Base-by-base conservation (phyloP, 2,113 vertebrate genomes). In the Polypterus bichir region DNA sequence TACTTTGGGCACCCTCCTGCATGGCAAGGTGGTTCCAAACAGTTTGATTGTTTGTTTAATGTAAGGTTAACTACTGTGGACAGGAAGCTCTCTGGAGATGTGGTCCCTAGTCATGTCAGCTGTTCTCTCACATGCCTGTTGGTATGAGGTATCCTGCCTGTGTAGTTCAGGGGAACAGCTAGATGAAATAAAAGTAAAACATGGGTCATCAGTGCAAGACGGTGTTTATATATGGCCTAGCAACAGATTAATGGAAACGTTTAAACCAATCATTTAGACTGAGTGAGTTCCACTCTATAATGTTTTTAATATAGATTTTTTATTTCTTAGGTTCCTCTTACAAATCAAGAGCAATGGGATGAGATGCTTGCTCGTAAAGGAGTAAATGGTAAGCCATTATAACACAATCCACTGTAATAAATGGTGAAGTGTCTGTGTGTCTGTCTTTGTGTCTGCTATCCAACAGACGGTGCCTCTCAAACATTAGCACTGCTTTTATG, bases 291-390 rank as follows among this genome's bases (percentile, higher is more conserved):
- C 27, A 55, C 2, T 3, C 7, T 46, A 11, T 5, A 9, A n/a
- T 54, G 1, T 44, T 9, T 47, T 6, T 2, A n/a, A 11, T 56
- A 62, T 27, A 61, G 9, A 48, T 3, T 8, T 46, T 45, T 60
- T 78, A 67, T 78, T 66, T 59, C 49, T 65, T 71, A 97, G 96
- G 74, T 79, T 5, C 79, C 78, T 61, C 69, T 93, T 72, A 88
- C 67, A 62, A 94, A 81, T 76, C 91, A 93, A 67, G 92, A 95
- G 59, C 92, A 91, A 57, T 98, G 96, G 94, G 90, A 92, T 56
- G 91, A 93, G 65, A 76, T 90, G 79, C 82, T 97, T 56, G 71
- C 77, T 47, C 84, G 79, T 48, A 91, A 83, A 79, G 94, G 94
- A 70, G 80, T 98, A 69, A 86, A 82, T 67, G 94, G 94, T 98